phyloP scores from a whole-genome alignment of 2,113 vertebrate species.

The Psophia crepitans region DNA sequence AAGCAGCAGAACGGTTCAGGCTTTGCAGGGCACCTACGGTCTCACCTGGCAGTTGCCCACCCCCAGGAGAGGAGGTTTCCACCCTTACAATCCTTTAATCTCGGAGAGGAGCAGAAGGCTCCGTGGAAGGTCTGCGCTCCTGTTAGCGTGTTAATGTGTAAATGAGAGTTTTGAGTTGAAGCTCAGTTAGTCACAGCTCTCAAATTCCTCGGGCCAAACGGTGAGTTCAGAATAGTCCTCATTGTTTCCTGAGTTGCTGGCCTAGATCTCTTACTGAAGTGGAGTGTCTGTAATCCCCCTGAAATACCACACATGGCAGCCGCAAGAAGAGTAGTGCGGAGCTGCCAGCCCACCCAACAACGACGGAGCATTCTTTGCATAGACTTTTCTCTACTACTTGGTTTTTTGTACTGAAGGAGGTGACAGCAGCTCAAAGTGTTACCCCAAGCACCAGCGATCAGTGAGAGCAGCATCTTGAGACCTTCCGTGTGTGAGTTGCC shows the following conservation, averaged over 20 bases:
- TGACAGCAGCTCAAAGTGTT: neutral
- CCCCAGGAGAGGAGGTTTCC: neutral
- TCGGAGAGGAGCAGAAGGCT: neutral
- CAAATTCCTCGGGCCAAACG: neutral
- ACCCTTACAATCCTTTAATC: neutral
- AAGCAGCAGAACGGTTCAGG: neutral
- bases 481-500: neutral
- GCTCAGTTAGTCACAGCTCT: neutral
- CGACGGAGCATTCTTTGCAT: neutral
- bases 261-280: neutral
- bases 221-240: neutral
- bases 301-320: neutral
- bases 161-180: neutral
- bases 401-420: neutral
- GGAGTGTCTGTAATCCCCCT: neutral
- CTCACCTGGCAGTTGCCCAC: neutral
- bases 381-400: neutral
- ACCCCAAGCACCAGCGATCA: neutral
- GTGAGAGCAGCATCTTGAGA: neutral
- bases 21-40: neutral
- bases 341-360: neutral
- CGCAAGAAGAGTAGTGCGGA: neutral
- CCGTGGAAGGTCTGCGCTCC: neutral
- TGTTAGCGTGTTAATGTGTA: neutral
- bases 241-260: neutral